Evolutionary conservation across 2,797 vertebrate genomes (phyloP), one percentile per base, ranked within the genome.

Genomic region (Syngnathus rostellatus): DNA sequence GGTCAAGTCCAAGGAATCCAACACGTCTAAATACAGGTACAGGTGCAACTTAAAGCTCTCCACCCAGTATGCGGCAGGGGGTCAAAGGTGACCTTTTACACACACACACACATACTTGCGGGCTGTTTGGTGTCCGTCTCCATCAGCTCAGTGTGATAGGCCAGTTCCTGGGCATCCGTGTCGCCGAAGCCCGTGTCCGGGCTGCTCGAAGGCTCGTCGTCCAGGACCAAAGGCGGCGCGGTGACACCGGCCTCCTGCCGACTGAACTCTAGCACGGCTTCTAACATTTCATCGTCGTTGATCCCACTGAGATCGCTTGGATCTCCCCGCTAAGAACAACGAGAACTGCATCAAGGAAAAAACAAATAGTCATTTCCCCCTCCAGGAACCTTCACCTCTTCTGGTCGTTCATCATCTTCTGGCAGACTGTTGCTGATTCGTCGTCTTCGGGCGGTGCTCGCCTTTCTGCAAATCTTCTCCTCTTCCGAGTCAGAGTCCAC

Each of bases 111-210:
- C 64, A 46, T 25, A 92, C 91, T 88, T 66, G 88, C n/a, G 54
- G 89, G 78, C 82, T 90, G 92, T 71, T 92, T 90, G 73, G 73
- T 91, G 38, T 95, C 94, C 0, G 83, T 82, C 46, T 96, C 96
- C 73, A 94, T 8, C 67, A 91, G 71, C 37, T 95, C 93, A 65
- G 89, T 72, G 77, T 91, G 93, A 77, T 94, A 93, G 0, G 91
- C 88, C 72, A 94, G 81, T 59, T 98, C 95, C n/a, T 93, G 94
- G 62, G 90, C 80, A 59, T 98, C 96, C 0, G 94, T 81, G 5
- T 98, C 97, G 54, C 94, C 95, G 79, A 97, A 98, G 45, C 97
- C 97, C 0, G 96, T 98, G 82, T 99, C 97, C 0, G 96, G 97
- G 74, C 97, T 99, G 90, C 93, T 97, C 65, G 92, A 94, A 0